Evolutionary conservation across 1,140 invertebrate species (phyloP).

Genomic region (Andrena cerasifolii): DNA sequence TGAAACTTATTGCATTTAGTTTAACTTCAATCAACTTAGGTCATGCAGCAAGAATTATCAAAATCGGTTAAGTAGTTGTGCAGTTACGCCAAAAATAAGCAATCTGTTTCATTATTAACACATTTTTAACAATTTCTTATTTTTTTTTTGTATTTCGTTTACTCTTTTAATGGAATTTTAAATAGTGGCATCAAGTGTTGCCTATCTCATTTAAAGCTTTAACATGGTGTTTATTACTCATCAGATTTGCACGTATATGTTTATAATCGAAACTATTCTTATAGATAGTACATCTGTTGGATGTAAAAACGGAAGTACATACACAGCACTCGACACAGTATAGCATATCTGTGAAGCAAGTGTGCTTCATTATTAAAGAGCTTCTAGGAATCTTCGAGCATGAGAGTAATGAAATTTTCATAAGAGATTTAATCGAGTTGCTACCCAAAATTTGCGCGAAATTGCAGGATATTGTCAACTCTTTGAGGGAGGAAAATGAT

Average conservation of each 20-base stretch:
- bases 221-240: slow-evolving; percentile 13
- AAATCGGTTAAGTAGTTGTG: too few species aligned
- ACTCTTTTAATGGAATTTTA: too few species aligned
- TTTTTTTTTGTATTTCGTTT: too few species aligned
- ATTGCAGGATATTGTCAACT: slow-evolving; percentile 77
- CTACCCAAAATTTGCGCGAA: slow-evolving; percentile 82
- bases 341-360: slow-evolving; percentile 73
- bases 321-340: slow-evolving; percentile 57
- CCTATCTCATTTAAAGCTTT: too few species aligned
- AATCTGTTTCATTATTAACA: too few species aligned
- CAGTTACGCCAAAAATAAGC: too few species aligned
- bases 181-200: too few species aligned
- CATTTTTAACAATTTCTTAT: too few species aligned
- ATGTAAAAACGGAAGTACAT: slow-evolving; percentile 69
- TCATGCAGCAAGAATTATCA: too few species aligned
- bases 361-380: slow-evolving; percentile 79
- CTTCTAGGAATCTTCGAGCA: slow-evolving; percentile 75
- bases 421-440: slow-evolving; percentile 81
- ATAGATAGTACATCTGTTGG: slow-evolving; percentile 75
- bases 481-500: slow-evolving; percentile 83
- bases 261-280: slow-evolving; percentile 19
- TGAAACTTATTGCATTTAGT: too few species aligned
- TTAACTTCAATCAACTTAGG: too few species aligned
- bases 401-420: slow-evolving; percentile 73
- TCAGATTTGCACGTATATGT: background rate